Conservation (phyloP, 2,888 invertebrate species). For the Sthenelais limicola region DNA sequence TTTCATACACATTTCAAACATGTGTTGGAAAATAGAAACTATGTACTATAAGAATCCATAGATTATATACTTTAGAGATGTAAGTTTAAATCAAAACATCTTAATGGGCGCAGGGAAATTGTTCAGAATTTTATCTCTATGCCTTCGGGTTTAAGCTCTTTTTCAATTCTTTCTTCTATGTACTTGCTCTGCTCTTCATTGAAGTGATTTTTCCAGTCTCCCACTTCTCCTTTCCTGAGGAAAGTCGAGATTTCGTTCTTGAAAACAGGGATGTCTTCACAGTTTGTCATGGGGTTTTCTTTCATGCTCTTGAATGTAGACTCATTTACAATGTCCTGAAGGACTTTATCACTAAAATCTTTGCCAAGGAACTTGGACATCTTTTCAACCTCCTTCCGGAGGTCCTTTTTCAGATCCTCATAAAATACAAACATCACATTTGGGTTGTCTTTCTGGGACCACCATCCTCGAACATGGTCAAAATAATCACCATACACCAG, state of each 20-base stretch:
- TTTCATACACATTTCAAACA: too few relatives aligned
- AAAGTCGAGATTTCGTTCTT: conserved; percentile 62
- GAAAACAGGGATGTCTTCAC: conserved; percentile 63
- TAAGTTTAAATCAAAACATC: too few relatives aligned
- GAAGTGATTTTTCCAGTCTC: conserved; percentile 88
- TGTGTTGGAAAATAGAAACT: too few relatives aligned
- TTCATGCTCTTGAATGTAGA: conserved; percentile 65
- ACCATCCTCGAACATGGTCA: conserved; percentile 40
- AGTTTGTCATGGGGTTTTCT: conserved; percentile 66
- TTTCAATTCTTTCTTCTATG: conserved; percentile 10
- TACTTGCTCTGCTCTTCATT: conserved; percentile 79
- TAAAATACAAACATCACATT: conserved; percentile 42
- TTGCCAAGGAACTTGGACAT: conserved; percentile 81
- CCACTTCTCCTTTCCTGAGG: conserved; percentile 78
- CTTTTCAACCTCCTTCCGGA: conserved; percentile 55
- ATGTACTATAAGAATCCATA: too few relatives aligned
- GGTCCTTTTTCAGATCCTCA: conserved; percentile 42
- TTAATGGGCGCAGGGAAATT: too few relatives aligned
- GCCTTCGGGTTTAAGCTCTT: too few relatives aligned
- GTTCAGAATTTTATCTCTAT: too few relatives aligned
- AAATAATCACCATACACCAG: conserved; percentile 43
- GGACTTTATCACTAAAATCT: conserved; percentile 45
- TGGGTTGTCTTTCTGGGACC: conserved; percentile 21
- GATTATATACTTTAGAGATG: too few relatives aligned
- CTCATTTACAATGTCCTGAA: conserved; percentile 57